These are phyloP conservation scores for Drosophila kurseongensis DNA, from an alignment of 1,140 invertebrate genomes.

Conservation along the genomic window DNA sequence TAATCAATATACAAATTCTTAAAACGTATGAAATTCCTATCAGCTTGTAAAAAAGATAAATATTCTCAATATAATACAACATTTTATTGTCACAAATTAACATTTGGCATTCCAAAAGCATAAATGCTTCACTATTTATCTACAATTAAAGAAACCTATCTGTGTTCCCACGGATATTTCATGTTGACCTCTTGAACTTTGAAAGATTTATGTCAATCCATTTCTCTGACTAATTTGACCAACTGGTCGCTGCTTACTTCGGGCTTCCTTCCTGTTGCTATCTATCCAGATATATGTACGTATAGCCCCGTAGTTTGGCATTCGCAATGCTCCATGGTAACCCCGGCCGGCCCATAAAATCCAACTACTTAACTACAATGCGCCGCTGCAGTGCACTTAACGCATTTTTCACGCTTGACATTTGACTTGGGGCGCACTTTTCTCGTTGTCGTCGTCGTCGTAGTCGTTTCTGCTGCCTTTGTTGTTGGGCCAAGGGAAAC, in stretches of 20 bases:
- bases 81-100: too few relatives aligned
- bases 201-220: conserved; percentile 25
- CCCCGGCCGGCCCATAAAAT: conserved; percentile 61
- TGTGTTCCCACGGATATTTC: background rate
- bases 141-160: background rate
- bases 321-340: conserved; percentile 50
- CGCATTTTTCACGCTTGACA: conserved; percentile 84
- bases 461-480: conserved; percentile 30
- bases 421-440: conserved; percentile 82
- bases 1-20: too few relatives aligned
- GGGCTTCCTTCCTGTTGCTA: conserved; percentile 26
- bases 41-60: too few relatives aligned
- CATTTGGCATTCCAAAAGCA: too few relatives aligned
- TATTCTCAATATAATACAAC: too few relatives aligned
- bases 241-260: conserved; percentile 9
- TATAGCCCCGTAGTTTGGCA: conserved; percentile 46
- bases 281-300: conserved; percentile 5
- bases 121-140: background rate
- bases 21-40: too few relatives aligned
- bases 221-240: conserved; percentile 32
- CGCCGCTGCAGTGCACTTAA: conserved; percentile 77
- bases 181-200: conserved; percentile 14
- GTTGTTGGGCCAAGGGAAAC: conserved; percentile 17
- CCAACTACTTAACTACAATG: conserved; percentile 77
- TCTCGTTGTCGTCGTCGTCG: conserved; percentile 46